Conservation (phyloP, 1,140 invertebrate species). For the Trichonephila inaurata region DNA sequence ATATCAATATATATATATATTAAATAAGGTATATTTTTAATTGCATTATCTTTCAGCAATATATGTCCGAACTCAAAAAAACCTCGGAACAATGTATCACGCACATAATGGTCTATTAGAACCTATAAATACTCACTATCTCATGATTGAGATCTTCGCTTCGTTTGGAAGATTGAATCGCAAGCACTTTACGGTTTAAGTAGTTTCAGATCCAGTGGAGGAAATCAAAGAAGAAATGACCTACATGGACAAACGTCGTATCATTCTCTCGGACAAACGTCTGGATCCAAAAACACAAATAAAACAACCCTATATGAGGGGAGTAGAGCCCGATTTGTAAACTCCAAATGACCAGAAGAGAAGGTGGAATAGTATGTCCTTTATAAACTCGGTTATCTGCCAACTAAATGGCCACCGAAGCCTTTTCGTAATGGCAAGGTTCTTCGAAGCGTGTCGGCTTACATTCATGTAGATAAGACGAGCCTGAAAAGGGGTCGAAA, state of each 20-base stretch:
- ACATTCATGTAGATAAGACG: constrained; percentile 74
- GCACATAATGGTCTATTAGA: not conserved
- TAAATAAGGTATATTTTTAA: no score
- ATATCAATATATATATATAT: no score
- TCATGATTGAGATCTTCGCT: not conserved
- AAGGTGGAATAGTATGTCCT: constrained; percentile 54
- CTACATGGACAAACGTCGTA: constrained; percentile 37
- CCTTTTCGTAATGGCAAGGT: constrained; percentile 62
- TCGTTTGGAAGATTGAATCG: not conserved
- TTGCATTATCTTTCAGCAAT: no score
- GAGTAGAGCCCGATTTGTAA: constrained; percentile 57
- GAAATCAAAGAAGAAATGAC: constrained; percentile 51
- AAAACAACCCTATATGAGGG: constrained; percentile 18
- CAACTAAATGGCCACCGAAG: constrained; percentile 55
- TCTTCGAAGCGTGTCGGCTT: constrained; percentile 61
- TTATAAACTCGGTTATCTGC: constrained; percentile 71
- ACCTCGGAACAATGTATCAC: no score
- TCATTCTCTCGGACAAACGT: constrained; percentile 45
- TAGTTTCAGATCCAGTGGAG: constrained; percentile 9
- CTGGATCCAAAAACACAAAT: constrained; percentile 38
- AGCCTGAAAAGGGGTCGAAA: constrained; percentile 40
- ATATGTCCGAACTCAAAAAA: no score
- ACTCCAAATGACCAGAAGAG: constrained; percentile 65
- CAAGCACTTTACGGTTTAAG: constrained; percentile 7
- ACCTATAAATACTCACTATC: not conserved